Evolutionary conservation across 1,140 invertebrate genomes (phyloP), one percentile per base, ranked within the genome.

Genomic region (Pseudomyrmex dendroicus): DNA sequence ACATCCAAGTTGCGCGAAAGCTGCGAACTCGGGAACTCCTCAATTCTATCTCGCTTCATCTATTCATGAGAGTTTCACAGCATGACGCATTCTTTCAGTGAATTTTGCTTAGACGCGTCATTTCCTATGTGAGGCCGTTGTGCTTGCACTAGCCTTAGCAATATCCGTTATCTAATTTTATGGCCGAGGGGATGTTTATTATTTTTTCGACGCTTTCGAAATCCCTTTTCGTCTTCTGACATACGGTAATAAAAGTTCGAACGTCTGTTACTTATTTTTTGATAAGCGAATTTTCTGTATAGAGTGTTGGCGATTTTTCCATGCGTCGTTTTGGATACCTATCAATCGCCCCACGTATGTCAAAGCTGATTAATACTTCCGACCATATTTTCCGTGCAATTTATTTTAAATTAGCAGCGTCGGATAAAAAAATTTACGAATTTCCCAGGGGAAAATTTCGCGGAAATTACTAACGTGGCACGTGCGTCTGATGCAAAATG

Each of bases 31-130:
- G 35, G 61, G 35, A 64, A 54, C 25, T 66, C 48, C 25, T 77
- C 73, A 66, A 77, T 77, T 77, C 61, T 77, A 77, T 77, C 73
- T 77, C 62, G 44, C 48, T 50, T 66, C 73, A 77, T 77, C 73
- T 77, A 77, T 77, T 77, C 73, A 77, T 77, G 50, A 64, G 73
- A 56, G 13, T 68, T 46, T 78, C 50, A 52, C 35, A 13, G 12
- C 17, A 50, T 15, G 35, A 15, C 35, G 35, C 35, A 48, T 78
- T 78, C 63, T 68, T 68, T 68, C 50, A 22, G 48, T 15, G 63
- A 78, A 57, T 68, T 44, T 78, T 7, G 35, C 35, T 44, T 67
- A 56, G 25, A 9, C 63, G 17, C 48, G n/a, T 12, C 57, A 3
- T 67, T n/a, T 48, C 2, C 25, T 9, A 35, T 35, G 35, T 35